Evolutionary conservation across 1,140 invertebrate genomes (phyloP), one percentile per base, ranked within the genome.

Genomic region (Hyles vespertilio): DNA sequence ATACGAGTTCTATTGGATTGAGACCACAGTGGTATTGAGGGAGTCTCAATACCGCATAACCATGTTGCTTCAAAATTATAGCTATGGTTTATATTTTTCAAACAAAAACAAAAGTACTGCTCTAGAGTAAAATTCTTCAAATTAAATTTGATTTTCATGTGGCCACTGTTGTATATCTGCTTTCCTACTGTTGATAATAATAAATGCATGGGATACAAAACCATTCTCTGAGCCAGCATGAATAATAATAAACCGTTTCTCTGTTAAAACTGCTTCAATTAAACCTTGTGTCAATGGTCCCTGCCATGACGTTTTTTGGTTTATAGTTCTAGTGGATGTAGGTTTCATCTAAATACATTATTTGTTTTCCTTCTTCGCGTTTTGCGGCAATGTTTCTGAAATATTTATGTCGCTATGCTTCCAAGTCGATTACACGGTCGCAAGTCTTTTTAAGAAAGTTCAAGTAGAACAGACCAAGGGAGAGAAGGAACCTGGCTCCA

Each of bases 371-470:
- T 61, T 72, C 59, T 59, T 40, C 32, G 2, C 63, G 49, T 56
- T 70, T 66, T 55, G 22, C 22, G 22, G 22, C 22, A 22, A 22
- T 22, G 22, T 22, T 22, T 22, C 22, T 22, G 22, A 22, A 22
- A 22, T 22, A 22, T 22, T 22, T 22, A 22, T 22, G 22, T 22
- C 22, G 22, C 22, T 22, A 22, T 22, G 22, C 22, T 22, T 22
- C 22, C 22, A 22, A 22, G 22, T 89, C 68, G 70, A 5, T 59
- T 74, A 12, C 59, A 70, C 46, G 65, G 61, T 40, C 58, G 68
- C 6, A 56, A 45, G 7, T 49, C 45, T 67, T 32, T 67, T 65
- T 44, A 43, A 59, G 53, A 70, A 60, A 46, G 33, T 55, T 53
- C 22, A 32, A 51, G 8, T 53, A 53, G 32, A 6, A 6, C 2